Base-by-base conservation (phyloP, 2,888 invertebrate genomes). In the Thecophora atra region DNA sequence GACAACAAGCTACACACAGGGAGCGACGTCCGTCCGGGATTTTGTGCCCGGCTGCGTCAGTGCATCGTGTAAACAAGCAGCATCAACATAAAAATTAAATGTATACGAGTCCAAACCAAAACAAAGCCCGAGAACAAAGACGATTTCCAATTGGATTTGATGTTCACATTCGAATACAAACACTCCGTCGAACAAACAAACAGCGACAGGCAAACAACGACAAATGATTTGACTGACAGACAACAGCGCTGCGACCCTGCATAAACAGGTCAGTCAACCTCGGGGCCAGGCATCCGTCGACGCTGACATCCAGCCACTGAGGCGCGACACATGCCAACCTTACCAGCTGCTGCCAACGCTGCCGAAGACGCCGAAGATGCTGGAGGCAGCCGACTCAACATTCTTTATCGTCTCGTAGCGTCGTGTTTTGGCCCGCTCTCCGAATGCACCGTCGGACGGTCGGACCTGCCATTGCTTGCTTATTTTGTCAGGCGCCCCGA, bases 81-180 rank as follows among this genome's bases (percentile, higher is more conserved):
- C 26, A 58, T 58, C 58, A 58, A 58, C 26, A 17, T 58, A 24
- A 28, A 58, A 58, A 58, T 58, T 24, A 58, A 58, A 58, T 56
- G 47, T 24, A 15, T 54, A 51, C 28, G 42, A n/a, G n/a, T n/a
- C n/a, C n/a, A 37, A 67, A 30, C 13, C 54, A 21, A 67, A 54
- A 66, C 47, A 51, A 26, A 54, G 13, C 15, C 30, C 13, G 28
- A n/a, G 19, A 56, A 56, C 56, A 67, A 56, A 37, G 52, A 52
- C 52, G 52, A 76, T 74, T 73, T 75, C 72, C 73, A 74, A 75
- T 73, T 75, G 75, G 74, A 75, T 75, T 74, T 74, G 70, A 74
- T 73, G 71, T 73, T 69, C 68, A 67, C 73, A 65, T 63, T 62
- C 67, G 60, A 73, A 71, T 64, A 71, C 71, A 75, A 73, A 67